These are phyloP conservation scores for Parapristionchus giblindavisi DNA, from an alignment of 2,888 invertebrate species.

Conservation along the genomic window DNA sequence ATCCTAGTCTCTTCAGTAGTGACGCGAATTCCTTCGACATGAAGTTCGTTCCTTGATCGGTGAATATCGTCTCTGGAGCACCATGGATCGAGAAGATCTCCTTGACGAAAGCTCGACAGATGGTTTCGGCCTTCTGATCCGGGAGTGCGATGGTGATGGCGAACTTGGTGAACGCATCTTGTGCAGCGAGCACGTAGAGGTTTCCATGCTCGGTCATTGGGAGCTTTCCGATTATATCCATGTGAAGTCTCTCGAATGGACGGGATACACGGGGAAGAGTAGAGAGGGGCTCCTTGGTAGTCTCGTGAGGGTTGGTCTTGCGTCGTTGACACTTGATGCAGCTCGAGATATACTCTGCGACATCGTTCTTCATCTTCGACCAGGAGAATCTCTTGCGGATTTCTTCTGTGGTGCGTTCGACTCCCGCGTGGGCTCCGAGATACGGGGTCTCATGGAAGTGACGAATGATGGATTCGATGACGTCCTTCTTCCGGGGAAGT, in stretches of 20 bases:
- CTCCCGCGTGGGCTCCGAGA: constrained; percentile 39
- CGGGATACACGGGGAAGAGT: background rate
- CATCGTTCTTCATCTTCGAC: constrained; percentile 36
- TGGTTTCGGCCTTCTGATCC: constrained; percentile 24
- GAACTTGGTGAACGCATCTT: constrained; percentile 40
- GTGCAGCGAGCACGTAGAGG: constrained; percentile 33
- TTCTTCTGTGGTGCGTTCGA: constrained; percentile 23
- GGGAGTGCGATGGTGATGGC: constrained; percentile 31
- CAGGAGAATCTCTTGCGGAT: constrained; percentile 38
- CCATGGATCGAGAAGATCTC: constrained; percentile 37
- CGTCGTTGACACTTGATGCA: constrained; percentile 36
- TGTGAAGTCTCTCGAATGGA: constrained; percentile 42
- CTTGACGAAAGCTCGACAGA: background rate
- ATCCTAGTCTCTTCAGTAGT: background rate
- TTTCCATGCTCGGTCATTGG: constrained; percentile 39
- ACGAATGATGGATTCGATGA: constrained; percentile 12
- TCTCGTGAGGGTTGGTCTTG: constrained; percentile 38
- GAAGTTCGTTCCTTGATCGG: constrained; percentile 41
- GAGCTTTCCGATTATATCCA: constrained; percentile 43
- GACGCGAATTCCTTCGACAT: constrained; percentile 18
- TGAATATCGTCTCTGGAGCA: constrained; percentile 31
- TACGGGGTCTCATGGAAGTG: constrained; percentile 37
- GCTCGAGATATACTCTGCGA: background rate
- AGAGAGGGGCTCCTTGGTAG: constrained; percentile 37
- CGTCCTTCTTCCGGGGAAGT: constrained; percentile 17